Conservation (phyloP, 2,113 vertebrate species). For the Tursiops truncatus region DNA sequence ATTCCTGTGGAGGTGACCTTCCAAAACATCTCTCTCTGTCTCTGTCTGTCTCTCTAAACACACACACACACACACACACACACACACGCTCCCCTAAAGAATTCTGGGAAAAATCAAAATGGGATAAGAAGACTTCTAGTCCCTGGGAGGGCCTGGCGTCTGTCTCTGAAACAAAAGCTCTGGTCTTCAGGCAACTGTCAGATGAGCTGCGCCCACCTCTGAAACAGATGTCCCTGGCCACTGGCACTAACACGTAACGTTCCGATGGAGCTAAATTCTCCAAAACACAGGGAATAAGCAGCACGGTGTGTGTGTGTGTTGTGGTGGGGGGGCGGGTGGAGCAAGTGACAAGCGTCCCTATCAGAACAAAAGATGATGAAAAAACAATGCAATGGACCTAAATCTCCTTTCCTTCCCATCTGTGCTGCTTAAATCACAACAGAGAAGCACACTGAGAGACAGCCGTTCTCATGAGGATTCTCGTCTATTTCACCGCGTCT, state of each 20-base stretch:
- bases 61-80: background rate
- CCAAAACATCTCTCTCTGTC: background rate
- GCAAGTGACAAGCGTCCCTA: fast-evolving
- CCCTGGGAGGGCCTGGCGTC: background rate
- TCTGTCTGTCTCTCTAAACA: no score
- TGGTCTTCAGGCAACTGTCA: background rate
- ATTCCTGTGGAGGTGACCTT: background rate
- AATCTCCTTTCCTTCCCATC: background rate
- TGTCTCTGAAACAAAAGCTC: background rate
- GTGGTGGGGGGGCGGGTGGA: no score
- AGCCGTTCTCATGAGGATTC: background rate
- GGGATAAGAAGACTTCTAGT: background rate
- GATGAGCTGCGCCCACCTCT: background rate
- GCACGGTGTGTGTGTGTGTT: no score
- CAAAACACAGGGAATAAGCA: background rate
- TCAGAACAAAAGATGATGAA: background rate
- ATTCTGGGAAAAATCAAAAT: background rate
- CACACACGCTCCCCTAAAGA: background rate
- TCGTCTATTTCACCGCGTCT: fast-evolving
- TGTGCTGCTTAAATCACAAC: background rate
- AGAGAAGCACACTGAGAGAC: background rate
- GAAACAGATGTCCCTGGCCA: background rate
- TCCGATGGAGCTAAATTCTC: no score
- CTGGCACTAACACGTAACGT: background rate
- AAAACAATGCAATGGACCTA: background rate